These are phyloP conservation scores for Epinephelus lanceolatus DNA, from an alignment of 2,113 vertebrate species.

Conservation along the genomic window DNA sequence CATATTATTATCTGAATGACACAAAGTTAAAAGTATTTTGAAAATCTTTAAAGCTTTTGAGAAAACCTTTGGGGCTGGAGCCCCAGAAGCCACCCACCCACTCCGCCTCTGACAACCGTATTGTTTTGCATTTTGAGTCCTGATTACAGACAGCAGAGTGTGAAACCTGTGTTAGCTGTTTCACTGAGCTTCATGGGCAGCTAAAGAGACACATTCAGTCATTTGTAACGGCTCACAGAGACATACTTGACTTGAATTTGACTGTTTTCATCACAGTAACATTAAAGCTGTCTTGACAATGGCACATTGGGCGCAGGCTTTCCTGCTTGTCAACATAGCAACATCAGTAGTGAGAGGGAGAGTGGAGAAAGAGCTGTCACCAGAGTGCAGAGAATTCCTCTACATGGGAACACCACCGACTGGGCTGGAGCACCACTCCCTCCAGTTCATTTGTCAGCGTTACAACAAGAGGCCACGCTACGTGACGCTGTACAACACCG, in stretches of 20 bases:
- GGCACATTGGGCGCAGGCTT: slow-evolving; percentile 43
- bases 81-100: too few relatives aligned
- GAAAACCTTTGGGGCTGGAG: too few relatives aligned
- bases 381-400: slow-evolving; percentile 77
- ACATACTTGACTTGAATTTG: background rate
- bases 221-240: slow-evolving; percentile 10
- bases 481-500: slow-evolving; percentile 75
- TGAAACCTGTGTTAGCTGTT: slow-evolving; percentile 24
- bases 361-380: slow-evolving; percentile 75
- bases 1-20: too few relatives aligned
- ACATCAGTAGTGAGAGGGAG: slow-evolving; percentile 46
- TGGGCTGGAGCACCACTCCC: slow-evolving; percentile 61
- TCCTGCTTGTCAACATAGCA: slow-evolving; percentile 37
- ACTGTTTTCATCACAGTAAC: background rate
- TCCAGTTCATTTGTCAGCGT: slow-evolving; percentile 79
- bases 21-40: too few relatives aligned
- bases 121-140: slow-evolving; percentile 71
- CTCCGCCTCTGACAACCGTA: too few relatives aligned
- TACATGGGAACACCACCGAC: slow-evolving; percentile 76
- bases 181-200: background rate
- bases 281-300: slow-evolving; percentile 20
- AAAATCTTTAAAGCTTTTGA: too few relatives aligned
- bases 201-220: background rate
- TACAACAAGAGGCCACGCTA: slow-evolving; percentile 78
- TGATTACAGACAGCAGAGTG: slow-evolving; percentile 60